Percentiles rank a stretch among this genome's conserved stretches.
Conservation (phyloP, 2,888 invertebrate species). For the Unio delphinus region DNA sequence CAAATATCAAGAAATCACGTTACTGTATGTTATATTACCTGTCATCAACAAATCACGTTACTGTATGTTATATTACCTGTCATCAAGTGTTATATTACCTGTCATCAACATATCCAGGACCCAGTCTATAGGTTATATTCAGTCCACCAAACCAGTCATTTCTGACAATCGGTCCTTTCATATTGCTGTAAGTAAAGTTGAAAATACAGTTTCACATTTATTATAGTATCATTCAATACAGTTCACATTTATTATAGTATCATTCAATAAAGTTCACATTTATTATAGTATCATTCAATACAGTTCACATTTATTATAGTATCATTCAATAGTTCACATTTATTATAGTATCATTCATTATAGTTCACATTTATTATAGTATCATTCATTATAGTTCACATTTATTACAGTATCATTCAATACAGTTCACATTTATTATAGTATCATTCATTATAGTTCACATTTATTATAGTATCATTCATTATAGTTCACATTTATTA, state of each 20-base stretch:
- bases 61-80: conserved; percentile 24
- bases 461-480: neutral
- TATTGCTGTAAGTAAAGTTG: conserved; percentile 43
- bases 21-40: conserved; percentile 23
- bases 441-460: neutral
- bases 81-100: conserved; percentile 31
- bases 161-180: conserved; percentile 59
- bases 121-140: conserved; percentile 60
- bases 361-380: neutral
- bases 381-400: neutral
- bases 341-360: neutral
- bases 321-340: too few relatives aligned
- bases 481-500: neutral
- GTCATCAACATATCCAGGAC: conserved; percentile 55
- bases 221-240: neutral
- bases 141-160: conserved; percentile 64
- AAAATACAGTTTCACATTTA: neutral
- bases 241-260: neutral
- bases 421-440: neutral
- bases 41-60: conserved; percentile 35
- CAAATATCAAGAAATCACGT: too few relatives aligned
- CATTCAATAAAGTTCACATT: too few relatives aligned
- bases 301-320: neutral
- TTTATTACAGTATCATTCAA: neutral
- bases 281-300: neutral